Percentiles rank a stretch among this genome's conserved stretches.
Evolutionary conservation across 2,113 vertebrate genomes (phyloP).

Genomic region (Sapayoa aenigma): DNA sequence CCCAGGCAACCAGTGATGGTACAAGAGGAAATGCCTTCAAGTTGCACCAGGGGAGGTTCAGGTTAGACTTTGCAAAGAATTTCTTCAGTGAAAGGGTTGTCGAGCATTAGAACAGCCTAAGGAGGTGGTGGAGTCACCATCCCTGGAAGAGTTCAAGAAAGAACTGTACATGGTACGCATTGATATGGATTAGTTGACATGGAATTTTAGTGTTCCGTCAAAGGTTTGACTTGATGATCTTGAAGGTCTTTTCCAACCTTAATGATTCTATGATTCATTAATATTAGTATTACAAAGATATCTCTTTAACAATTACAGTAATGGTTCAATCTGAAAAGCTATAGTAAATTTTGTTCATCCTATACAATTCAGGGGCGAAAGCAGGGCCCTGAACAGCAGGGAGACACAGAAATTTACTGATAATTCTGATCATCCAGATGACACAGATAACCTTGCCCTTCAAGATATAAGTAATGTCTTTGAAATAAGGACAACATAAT

Average conservation of each 20-base stretch:
- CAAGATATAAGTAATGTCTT: not conserved
- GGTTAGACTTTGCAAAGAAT: not conserved
- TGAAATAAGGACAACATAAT: not conserved
- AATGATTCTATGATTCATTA: not conserved
- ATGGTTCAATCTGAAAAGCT: not conserved
- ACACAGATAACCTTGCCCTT: not conserved
- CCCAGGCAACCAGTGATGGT: too few relatives aligned
- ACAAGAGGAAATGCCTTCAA: not conserved
- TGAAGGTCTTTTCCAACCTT: not conserved
- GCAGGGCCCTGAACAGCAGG: not conserved
- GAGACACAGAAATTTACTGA: not conserved
- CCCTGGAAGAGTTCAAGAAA: not conserved
- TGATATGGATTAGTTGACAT: not conserved
- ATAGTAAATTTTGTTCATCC: not conserved
- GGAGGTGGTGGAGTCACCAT: not conserved
- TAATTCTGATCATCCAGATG: not conserved
- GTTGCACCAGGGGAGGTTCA: not conserved
- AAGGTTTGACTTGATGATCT: not conserved
- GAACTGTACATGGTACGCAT: too few relatives aligned
- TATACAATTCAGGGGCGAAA: not conserved
- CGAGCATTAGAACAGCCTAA: not conserved
- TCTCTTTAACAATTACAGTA: not conserved
- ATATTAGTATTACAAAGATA: not conserved
- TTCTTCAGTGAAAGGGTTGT: not conserved
- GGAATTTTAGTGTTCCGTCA: not conserved